Conservation (phyloP, 2,888 invertebrate genomes). For the Coelopa pilipes region DNA sequence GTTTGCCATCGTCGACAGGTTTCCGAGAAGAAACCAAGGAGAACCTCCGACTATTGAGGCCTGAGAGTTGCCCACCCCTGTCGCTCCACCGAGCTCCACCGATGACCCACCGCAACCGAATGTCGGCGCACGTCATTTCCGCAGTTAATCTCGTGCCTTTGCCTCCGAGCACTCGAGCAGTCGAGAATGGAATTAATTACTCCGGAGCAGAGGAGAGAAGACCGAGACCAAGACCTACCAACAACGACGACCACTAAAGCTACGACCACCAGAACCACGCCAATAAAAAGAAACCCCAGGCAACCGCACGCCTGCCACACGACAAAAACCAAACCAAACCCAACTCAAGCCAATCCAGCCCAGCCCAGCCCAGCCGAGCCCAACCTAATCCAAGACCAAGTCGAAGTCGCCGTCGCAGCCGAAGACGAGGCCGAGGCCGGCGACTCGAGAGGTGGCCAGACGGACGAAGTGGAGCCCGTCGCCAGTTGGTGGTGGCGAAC, state of each 20-base stretch:
- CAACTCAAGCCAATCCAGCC: not conserved
- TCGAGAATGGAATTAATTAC: not conserved
- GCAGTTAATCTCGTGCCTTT: slow-evolving; percentile 17
- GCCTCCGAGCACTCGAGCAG: too few species aligned
- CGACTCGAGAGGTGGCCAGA: not conserved
- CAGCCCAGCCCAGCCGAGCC: too few species aligned
- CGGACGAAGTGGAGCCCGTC: not conserved
- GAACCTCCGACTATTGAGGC: too few species aligned
- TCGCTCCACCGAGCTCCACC: too few species aligned
- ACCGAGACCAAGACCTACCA: not conserved
- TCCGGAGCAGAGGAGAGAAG: slow-evolving; percentile 5
- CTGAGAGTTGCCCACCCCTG: too few species aligned
- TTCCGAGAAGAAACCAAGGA: too few species aligned
- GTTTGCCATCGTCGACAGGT: too few species aligned
- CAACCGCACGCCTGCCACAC: slow-evolving; percentile 30
- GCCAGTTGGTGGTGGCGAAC: too few species aligned
- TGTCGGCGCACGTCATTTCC: not conserved
- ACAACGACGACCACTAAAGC: too few species aligned
- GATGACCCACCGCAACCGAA: too few species aligned
- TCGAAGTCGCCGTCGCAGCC: too few species aligned
- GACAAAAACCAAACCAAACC: slow-evolving; percentile 8
- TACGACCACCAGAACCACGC: slow-evolving; percentile 9
- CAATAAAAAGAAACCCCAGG: too few species aligned
- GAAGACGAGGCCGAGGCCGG: not conserved
- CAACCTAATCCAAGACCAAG: not conserved